phyloP scores from a whole-genome alignment of 2,888 invertebrate genomes.

The Sthenelais limicola region DNA sequence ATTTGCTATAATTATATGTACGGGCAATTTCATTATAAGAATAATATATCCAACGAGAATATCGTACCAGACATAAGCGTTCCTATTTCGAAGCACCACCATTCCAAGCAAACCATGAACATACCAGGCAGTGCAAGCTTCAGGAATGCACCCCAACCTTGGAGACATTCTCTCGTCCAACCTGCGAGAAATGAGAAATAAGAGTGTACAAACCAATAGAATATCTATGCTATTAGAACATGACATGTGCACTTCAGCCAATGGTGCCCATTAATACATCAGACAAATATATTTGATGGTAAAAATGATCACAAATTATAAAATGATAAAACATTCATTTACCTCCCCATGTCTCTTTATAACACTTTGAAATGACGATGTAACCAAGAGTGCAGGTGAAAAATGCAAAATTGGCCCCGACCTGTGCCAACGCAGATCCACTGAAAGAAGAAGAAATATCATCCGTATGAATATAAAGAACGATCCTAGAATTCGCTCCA shows the following conservation, averaged over 20 bases:
- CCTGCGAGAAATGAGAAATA: too few relatives aligned
- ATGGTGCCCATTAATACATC: too few relatives aligned
- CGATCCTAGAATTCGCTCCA: neutral
- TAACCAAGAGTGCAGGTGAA: slow-evolving; percentile 40
- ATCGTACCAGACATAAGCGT: slow-evolving; percentile 48
- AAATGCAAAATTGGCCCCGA: slow-evolving; percentile 38
- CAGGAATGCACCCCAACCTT: slow-evolving; percentile 48
- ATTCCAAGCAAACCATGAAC: slow-evolving; percentile 51
- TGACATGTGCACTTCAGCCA: too few relatives aligned
- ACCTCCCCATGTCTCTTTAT: slow-evolving; percentile 52
- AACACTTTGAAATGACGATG: slow-evolving; percentile 42
- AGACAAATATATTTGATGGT: too few relatives aligned
- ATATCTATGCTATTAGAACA: too few relatives aligned
- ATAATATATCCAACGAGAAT: neutral
- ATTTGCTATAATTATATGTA: too few relatives aligned
- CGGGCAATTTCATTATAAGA: too few relatives aligned
- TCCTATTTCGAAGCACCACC: slow-evolving; percentile 49
- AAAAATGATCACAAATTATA: too few relatives aligned
- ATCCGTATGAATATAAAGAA: too few relatives aligned
- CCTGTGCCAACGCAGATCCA: slow-evolving; percentile 48
- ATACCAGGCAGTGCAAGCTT: slow-evolving; percentile 50
- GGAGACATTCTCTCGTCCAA: slow-evolving; percentile 45
- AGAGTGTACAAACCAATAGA: too few relatives aligned
- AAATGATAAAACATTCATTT: too few relatives aligned
- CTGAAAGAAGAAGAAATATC: slow-evolving; percentile 39